Conservation (phyloP, 2,113 vertebrate species). For the Bubo blakistoni region DNA sequence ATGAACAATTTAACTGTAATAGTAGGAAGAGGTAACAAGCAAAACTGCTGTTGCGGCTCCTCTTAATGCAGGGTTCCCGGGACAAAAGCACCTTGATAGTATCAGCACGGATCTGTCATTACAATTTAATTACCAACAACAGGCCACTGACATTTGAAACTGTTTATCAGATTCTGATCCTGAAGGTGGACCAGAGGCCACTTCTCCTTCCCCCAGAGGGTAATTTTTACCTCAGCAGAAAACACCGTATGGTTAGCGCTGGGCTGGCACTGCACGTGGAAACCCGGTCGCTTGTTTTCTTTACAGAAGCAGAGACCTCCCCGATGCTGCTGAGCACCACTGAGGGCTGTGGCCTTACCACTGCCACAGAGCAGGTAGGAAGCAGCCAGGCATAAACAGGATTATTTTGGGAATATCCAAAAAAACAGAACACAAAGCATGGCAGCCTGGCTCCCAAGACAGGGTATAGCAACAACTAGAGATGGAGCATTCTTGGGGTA, state of each 20-base stretch:
- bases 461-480: rapidly evolving
- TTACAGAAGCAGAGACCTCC: background rate
- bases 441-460: background rate
- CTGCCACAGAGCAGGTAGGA: rapidly evolving
- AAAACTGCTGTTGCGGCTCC: slow-evolving; percentile 34
- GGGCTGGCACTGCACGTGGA: background rate
- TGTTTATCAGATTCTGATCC: slow-evolving; percentile 46
- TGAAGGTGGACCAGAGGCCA: slow-evolving; percentile 22
- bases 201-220: background rate
- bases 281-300: background rate
- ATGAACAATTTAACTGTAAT: slow-evolving; percentile 18
- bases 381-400: background rate
- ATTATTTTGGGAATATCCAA: background rate
- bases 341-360: background rate
- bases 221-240: background rate
- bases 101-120: slow-evolving; percentile 54
- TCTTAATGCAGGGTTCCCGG: slow-evolving; percentile 5
- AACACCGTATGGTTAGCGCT: background rate
- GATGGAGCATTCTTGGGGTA: rapidly evolving
- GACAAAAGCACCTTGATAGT: slow-evolving; percentile 62
- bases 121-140: slow-evolving; percentile 66
- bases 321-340: rapidly evolving
- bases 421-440: background rate
- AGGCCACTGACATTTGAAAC: slow-evolving; percentile 60
- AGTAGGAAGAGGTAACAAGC: slow-evolving; percentile 41